These are phyloP conservation scores for Microhierax caerulescens DNA, from an alignment of 2,797 vertebrate genomes.

Conservation along the genomic window DNA sequence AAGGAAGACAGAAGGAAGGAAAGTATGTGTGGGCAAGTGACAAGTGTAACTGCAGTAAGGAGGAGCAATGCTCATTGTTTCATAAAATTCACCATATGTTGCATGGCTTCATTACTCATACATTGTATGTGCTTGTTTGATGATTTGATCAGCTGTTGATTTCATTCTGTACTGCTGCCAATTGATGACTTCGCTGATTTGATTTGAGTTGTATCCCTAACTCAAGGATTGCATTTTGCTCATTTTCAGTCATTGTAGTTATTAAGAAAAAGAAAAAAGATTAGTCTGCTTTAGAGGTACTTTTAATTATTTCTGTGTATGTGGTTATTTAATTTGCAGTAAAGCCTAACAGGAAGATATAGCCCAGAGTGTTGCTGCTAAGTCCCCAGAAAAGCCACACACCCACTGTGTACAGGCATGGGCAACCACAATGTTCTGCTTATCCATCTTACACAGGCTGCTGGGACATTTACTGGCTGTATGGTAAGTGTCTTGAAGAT, in stretches of 20 bases:
- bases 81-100: neutral
- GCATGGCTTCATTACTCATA: neutral
- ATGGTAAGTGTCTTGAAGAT: neutral
- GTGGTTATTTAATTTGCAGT: neutral
- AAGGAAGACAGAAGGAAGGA: neutral
- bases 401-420: neutral
- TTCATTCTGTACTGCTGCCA: neutral
- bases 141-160: conserved; percentile 6
- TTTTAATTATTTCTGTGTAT: neutral
- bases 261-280: neutral
- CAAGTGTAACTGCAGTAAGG: neutral
- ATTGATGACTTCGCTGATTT: neutral
- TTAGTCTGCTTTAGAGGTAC: neutral
- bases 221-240: neutral
- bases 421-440: neutral
- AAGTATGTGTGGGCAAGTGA: neutral
- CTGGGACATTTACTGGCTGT: neutral
- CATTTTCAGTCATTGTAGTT: neutral
- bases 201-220: neutral
- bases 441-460: neutral
- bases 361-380: neutral
- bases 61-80: neutral
- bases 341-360: neutral
- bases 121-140: neutral
- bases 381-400: neutral